Conservation (phyloP, 2,113 vertebrate genomes). For the Ariopsis seemanni region DNA sequence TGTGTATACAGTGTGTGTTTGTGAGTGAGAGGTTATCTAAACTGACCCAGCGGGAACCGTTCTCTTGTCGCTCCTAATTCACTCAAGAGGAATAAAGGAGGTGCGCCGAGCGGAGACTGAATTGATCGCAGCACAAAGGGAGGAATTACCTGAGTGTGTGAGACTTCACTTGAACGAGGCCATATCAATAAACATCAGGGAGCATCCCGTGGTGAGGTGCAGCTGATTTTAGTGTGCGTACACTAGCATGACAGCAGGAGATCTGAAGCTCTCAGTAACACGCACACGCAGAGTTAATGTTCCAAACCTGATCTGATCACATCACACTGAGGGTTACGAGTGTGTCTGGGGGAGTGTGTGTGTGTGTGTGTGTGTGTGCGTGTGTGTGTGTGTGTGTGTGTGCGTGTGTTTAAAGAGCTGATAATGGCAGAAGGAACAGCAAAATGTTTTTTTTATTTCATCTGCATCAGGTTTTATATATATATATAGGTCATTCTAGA, state of each 20-base stretch:
- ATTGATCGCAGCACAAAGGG: constrained; percentile 46
- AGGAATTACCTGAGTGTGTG: constrained; percentile 43
- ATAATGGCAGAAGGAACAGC: background rate
- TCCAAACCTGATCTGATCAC: constrained; percentile 35
- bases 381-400: constrained; percentile 1
- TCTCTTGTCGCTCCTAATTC: constrained; percentile 40
- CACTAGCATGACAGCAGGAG: constrained; percentile 32
- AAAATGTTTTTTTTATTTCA: background rate
- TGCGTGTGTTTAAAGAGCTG: background rate
- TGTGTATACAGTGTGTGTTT: constrained; percentile 3
- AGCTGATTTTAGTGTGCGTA: constrained; percentile 31
- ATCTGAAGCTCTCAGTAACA: background rate
- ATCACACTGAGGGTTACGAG: background rate
- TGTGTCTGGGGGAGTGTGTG: background rate
- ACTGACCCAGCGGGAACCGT: constrained; percentile 50
- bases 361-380: constrained; percentile 1
- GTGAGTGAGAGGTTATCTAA: constrained; percentile 49
- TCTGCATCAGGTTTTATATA: too few relatives aligned
- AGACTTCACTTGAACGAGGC: constrained; percentile 36
- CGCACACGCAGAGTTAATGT: constrained; percentile 31
- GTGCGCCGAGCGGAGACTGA: constrained; percentile 8
- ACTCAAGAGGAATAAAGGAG: constrained; percentile 47
- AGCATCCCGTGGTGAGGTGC: constrained; percentile 28
- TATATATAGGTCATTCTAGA: too few relatives aligned
- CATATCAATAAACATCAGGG: constrained; percentile 46